Percentiles rank a stretch among this genome's conserved stretches.
Evolutionary conservation across 2,113 vertebrate genomes (phyloP).

Genomic region (Actenoides hombroni): DNA sequence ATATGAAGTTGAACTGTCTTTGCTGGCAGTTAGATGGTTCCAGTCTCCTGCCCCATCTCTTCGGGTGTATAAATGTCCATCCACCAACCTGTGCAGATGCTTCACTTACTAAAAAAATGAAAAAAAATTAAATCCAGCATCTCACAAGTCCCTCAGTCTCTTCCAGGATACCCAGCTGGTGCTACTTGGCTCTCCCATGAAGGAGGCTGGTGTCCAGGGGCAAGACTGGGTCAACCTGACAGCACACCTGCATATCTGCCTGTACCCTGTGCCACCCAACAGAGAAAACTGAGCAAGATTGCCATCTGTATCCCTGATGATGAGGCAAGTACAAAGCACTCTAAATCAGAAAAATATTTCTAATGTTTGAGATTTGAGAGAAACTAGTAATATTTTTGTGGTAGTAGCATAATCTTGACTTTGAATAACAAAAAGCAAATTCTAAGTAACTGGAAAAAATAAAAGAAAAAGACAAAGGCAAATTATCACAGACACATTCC

Average conservation of each 20-base stretch:
- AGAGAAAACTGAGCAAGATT: neutral
- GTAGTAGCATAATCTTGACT: neutral
- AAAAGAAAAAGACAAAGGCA: neutral
- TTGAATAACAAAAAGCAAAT: neutral
- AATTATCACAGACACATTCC: neutral
- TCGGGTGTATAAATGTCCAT: neutral
- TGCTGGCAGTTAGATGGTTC: neutral
- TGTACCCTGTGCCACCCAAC: neutral
- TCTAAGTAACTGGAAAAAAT: neutral
- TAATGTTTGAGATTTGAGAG: neutral
- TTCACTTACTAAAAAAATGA: neutral
- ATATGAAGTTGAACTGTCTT: neutral
- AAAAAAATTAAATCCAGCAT: neutral
- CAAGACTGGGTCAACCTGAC: neutral
- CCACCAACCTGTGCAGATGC: neutral
- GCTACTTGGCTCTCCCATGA: neutral
- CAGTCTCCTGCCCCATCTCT: neutral
- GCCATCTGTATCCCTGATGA: neutral
- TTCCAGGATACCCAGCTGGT: neutral
- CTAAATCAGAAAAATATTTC: neutral
- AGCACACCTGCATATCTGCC: rapidly evolving
- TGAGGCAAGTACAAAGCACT: neutral
- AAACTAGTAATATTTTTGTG: neutral
- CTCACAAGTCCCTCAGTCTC: neutral
- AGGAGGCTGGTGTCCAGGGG: neutral